Evolutionary conservation across 2,797 vertebrate species (phyloP), one percentile per base, ranked within the genome.

Genomic region (Sebastes jordani): DNA sequence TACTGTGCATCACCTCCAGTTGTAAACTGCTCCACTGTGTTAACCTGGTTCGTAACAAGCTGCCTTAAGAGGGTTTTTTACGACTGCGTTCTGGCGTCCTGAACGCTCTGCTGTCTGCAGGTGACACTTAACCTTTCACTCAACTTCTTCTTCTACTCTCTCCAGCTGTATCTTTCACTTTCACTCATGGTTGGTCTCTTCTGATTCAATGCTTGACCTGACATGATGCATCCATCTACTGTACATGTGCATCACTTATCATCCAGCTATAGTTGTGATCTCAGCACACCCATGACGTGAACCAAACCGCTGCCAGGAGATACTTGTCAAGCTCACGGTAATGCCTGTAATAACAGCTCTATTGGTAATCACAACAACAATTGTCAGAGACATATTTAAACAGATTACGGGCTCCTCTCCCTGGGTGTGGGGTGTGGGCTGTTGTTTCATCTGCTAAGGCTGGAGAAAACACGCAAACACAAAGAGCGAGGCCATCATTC

Each of bases 331-430:
- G 78, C 86, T 88, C 62, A 20, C 65, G 2, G 63, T 83, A 86
- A 90, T 69, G 78, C 80, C 87, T 85, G 76, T 91, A 90, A 94
- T 91, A 90, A 92, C 90, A 91, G 77, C 78, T 89, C 76, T 76
- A 32, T 25, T 60, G 74, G 70, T 63, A 80, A 84, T 86, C 78
- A 88, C 80, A 92, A 84, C 86, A 92, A 29, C 87, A 88, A 80
- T 85, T 88, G 74, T 80, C 84, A 85, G 74, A 80, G 84, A 81
- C 68, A 63, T 84, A 86, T 88, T 93, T 92, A 91, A 86, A 85
- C 69, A 86, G 90, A 94, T 92, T 88, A 89, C 23, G 59, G 80
- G 86, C 78, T 90, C 61, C 30, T 83, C 76, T 85, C 58, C n/a
- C 11, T 74, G 84, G 75, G 64, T 81, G 84, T 59, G 70, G 75